Evolutionary conservation across 2,797 vertebrate genomes (phyloP).

Genomic region (Delichon dasypus): DNA sequence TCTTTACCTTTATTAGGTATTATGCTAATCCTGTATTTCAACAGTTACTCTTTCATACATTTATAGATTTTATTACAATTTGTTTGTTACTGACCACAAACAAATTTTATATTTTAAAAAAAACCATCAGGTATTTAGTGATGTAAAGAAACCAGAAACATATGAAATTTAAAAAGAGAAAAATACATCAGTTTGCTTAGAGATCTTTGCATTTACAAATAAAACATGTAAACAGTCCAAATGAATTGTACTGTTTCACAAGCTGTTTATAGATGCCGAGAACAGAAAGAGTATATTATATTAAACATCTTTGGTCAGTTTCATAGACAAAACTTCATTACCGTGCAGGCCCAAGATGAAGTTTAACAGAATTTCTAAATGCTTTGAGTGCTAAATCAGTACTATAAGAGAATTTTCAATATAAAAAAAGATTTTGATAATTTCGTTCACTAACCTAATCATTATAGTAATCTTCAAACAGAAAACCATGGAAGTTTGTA

Average conservation of each 20-base stretch:
- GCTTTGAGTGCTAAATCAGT: neutral
- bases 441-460: neutral
- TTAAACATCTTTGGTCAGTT: neutral
- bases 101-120: neutral
- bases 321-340: neutral
- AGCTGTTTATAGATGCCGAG: neutral
- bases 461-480: neutral
- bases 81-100: neutral
- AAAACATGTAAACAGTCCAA: neutral
- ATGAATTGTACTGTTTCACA: neutral
- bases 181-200: neutral
- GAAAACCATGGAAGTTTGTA: neutral
- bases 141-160: neutral
- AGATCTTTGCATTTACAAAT: neutral
- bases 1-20: neutral
- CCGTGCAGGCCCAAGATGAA: neutral
- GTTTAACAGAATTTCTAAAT: neutral
- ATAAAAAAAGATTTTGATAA: neutral
- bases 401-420: neutral
- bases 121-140: neutral
- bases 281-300: neutral
- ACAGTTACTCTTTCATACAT: neutral
- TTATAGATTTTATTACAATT: neutral
- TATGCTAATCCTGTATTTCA: neutral
- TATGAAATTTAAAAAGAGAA: neutral